phyloP scores from a whole-genome alignment of 1,140 invertebrate species.

The Wasmannia auropunctata region DNA sequence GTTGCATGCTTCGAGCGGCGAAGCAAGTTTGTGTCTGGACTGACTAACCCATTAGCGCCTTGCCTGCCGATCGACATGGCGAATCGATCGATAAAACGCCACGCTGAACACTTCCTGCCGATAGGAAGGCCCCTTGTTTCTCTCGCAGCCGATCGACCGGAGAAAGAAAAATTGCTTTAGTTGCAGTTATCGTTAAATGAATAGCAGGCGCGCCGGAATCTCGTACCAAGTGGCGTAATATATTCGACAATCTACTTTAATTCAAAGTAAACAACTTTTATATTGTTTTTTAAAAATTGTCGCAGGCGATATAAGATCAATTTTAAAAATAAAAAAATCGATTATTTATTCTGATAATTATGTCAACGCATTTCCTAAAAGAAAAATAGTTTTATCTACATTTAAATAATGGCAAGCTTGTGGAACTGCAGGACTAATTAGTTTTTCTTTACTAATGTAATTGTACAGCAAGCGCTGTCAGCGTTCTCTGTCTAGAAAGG shows the following conservation, averaged over 20 bases:
- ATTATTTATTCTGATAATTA: conserved; percentile 22
- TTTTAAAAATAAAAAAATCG: neutral
- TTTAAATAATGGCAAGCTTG: conserved; percentile 12
- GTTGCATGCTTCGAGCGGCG: conserved; percentile 22
- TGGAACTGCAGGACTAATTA: conserved; percentile 16
- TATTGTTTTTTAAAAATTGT: neutral
- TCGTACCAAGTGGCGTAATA: conserved; percentile 25
- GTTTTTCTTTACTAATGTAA: conserved; percentile 5
- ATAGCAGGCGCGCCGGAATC: conserved; percentile 34
- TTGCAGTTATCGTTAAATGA: conserved; percentile 47
- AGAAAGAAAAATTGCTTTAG: conserved; percentile 43
- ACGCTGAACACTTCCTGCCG: conserved; percentile 53
- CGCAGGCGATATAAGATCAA: neutral
- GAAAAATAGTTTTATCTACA: neutral
- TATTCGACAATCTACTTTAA: conserved; percentile 3
- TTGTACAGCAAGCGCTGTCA: neutral
- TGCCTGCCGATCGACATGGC: conserved; percentile 69
- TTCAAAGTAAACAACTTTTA: neutral
- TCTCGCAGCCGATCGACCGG: conserved; percentile 20
- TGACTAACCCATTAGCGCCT: conserved; percentile 74
- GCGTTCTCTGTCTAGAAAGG: neutral
- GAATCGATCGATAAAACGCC: conserved; percentile 74
- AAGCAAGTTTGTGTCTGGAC: conserved; percentile 46
- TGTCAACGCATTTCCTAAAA: neutral
- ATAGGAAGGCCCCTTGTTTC: conserved; percentile 50